phyloP scores from a whole-genome alignment of 2,797 vertebrate species.

The Lacerta bilineata region DNA sequence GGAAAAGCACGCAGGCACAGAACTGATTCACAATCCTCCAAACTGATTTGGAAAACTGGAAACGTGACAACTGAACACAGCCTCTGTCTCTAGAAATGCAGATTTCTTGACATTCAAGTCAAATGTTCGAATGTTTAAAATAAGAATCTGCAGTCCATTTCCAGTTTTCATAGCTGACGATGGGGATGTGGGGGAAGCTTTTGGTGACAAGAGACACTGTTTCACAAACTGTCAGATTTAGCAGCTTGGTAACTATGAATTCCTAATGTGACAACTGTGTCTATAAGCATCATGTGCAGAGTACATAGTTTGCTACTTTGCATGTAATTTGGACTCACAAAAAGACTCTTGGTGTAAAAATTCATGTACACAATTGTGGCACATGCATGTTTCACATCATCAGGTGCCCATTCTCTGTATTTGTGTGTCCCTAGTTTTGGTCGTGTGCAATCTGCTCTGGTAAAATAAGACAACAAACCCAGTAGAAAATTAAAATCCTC shows the following conservation, averaged over 20 bases:
- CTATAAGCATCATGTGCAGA: neutral
- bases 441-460: neutral
- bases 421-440: neutral
- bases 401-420: neutral
- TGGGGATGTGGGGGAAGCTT: neutral
- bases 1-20: too few species aligned
- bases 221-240: constrained; percentile 3
- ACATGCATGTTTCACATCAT: neutral
- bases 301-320: neutral
- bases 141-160: neutral
- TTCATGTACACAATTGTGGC: neutral
- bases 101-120: too few species aligned
- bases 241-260: neutral
- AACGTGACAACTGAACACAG: too few species aligned
- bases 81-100: too few species aligned
- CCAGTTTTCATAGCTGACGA: neutral
- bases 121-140: neutral
- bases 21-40: too few species aligned
- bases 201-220: too few species aligned
- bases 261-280: neutral
- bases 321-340: neutral
- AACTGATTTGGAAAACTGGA: too few species aligned
- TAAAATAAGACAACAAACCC: neutral
- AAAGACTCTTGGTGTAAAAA: neutral
- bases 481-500: neutral